Conservation (phyloP, 2,113 vertebrate species). For the Oenanthe oenanthe region DNA sequence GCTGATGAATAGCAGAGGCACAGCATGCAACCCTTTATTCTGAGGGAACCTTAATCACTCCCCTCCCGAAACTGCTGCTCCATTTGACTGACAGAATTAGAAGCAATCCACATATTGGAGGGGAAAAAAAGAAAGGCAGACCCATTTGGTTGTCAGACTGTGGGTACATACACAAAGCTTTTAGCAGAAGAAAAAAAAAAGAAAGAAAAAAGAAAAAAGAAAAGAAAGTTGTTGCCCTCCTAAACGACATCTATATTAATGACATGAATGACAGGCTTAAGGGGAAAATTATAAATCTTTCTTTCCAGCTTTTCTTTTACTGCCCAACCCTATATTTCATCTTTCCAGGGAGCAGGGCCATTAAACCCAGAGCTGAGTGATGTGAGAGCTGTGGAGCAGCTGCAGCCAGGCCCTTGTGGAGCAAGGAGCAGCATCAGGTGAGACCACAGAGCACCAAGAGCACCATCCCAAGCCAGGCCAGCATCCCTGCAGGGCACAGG, state of each 20-base stretch:
- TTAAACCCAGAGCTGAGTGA: neutral
- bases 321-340: constrained; percentile 21
- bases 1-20: neutral
- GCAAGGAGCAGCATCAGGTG: neutral
- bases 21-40: constrained; percentile 28
- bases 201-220: neutral
- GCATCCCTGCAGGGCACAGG: fast-evolving
- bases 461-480: fast-evolving
- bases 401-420: neutral
- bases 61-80: constrained; percentile 24
- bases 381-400: neutral
- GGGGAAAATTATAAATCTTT: constrained; percentile 43
- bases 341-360: neutral
- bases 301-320: constrained; percentile 37
- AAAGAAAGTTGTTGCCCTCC: constrained; percentile 57
- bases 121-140: constrained; percentile 44
- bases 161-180: constrained; percentile 25
- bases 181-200: neutral
- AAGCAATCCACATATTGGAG: constrained; percentile 49
- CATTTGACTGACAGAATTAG: constrained; percentile 39
- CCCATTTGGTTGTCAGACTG: constrained; percentile 45
- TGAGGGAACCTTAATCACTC: constrained; percentile 24
- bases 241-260: constrained; percentile 49
- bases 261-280: constrained; percentile 61
- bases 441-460: fast-evolving